Conservation (phyloP, 2,797 vertebrate genomes). For the Cichlasoma orientale region DNA sequence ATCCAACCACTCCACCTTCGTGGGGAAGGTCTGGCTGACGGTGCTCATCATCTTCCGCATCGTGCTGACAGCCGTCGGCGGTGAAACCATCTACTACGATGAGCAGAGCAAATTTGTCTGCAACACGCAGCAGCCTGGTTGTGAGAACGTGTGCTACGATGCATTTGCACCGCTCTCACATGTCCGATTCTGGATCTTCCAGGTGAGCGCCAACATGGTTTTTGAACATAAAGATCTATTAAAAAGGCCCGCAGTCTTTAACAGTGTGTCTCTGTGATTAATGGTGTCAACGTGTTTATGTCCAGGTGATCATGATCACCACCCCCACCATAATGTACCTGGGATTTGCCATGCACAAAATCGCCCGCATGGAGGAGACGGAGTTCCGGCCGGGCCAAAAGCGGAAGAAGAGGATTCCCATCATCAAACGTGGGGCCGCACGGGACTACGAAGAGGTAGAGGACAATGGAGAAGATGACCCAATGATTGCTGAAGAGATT, state of each 20-base stretch:
- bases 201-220: slow-evolving; percentile 70
- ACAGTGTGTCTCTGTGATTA: background rate
- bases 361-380: slow-evolving; percentile 74
- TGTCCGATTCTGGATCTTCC: slow-evolving; percentile 91
- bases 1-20: slow-evolving; percentile 92
- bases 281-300: background rate
- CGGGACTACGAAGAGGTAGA: slow-evolving; percentile 87
- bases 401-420: slow-evolving; percentile 70
- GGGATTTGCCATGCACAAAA: slow-evolving; percentile 91
- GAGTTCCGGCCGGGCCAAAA: slow-evolving; percentile 58
- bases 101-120: slow-evolving; percentile 92
- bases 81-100: slow-evolving; percentile 92
- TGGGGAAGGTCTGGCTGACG: slow-evolving; percentile 92
- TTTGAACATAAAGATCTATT: too few species aligned
- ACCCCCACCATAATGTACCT: slow-evolving; percentile 90
- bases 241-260: background rate
- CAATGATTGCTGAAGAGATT: slow-evolving; percentile 88
- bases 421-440: slow-evolving; percentile 78
- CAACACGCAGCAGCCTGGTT: slow-evolving; percentile 90
- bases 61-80: slow-evolving; percentile 88
- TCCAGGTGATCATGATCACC: slow-evolving; percentile 88
- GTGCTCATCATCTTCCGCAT: slow-evolving; percentile 91
- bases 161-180: slow-evolving; percentile 89
- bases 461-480: slow-evolving; percentile 89
- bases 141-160: slow-evolving; percentile 92